Evolutionary conservation across 2,888 invertebrate genomes (phyloP).

Genomic region (Argyra leucocephala): DNA sequence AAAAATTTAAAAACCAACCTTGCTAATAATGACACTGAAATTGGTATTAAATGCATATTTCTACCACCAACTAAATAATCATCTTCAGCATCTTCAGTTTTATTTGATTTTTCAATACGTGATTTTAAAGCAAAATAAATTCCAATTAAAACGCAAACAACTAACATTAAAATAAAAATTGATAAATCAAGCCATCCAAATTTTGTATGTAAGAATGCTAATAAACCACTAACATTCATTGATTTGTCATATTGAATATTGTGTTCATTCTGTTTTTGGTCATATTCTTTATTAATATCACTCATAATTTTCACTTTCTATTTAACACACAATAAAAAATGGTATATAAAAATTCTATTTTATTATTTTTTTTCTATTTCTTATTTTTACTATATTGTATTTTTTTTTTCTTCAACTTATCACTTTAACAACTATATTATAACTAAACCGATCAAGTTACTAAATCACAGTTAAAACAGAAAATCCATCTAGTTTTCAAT

Average conservation of each 20-base stretch:
- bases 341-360: background rate
- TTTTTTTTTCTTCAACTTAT: background rate
- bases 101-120: conserved; percentile 29
- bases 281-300: background rate
- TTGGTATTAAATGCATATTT: conserved; percentile 58
- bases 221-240: background rate
- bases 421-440: background rate
- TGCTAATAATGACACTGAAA: conserved; percentile 62
- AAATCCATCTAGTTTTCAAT: no score
- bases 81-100: conserved; percentile 43
- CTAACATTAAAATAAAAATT: conserved; percentile 66
- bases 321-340: no score
- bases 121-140: conserved; percentile 72
- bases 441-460: background rate
- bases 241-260: background rate
- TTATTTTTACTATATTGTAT: background rate
- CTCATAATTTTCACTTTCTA: background rate
- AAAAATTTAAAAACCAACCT: no score
- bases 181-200: conserved; percentile 68
- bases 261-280: background rate
- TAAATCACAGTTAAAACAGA: no score
- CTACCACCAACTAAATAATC: conserved; percentile 60
- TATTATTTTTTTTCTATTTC: background rate
- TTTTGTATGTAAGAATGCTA: conserved; percentile 29
- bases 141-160: conserved; percentile 66